These are phyloP conservation scores for Andrena hattorfiana DNA, from an alignment of 2,888 invertebrate species.

Conservation along the genomic window DNA sequence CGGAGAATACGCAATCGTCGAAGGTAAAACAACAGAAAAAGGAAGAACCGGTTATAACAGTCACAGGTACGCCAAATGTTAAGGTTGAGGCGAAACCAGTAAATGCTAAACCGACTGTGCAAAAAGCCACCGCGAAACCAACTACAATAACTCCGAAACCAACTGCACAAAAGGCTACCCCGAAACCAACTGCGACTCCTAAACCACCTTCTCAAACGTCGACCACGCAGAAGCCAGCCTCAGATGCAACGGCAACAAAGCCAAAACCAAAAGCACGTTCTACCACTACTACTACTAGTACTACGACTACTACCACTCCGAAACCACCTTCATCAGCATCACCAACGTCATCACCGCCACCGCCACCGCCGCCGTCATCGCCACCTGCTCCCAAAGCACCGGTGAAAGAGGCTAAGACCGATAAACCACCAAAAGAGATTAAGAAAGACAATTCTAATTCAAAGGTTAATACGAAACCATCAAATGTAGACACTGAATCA, in stretches of 20 bases:
- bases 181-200: constrained; percentile 49
- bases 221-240: constrained; percentile 54
- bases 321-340: constrained; percentile 40
- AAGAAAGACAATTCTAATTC: constrained; percentile 52
- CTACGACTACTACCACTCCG: background rate
- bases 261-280: constrained; percentile 37
- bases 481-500: constrained; percentile 44
- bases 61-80: constrained; percentile 14
- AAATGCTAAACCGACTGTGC: constrained; percentile 29
- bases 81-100: constrained; percentile 62
- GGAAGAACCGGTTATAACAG: constrained; percentile 45
- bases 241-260: constrained; percentile 48
- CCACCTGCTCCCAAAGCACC: constrained; percentile 23
- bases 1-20: constrained; percentile 17
- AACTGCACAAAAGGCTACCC: constrained; percentile 34
- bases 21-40: constrained; percentile 25
- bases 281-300: constrained; percentile 21
- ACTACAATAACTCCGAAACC: constrained; percentile 54
- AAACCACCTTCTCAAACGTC: constrained; percentile 33
- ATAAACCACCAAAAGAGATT: constrained; percentile 43
- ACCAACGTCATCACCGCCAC: background rate
- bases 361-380: constrained; percentile 42
- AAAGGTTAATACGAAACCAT: constrained; percentile 28
- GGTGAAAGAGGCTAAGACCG: constrained; percentile 12
- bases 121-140: constrained; percentile 39